Conservation (phyloP, 2,888 invertebrate species). For the Eurytoma californica region DNA sequence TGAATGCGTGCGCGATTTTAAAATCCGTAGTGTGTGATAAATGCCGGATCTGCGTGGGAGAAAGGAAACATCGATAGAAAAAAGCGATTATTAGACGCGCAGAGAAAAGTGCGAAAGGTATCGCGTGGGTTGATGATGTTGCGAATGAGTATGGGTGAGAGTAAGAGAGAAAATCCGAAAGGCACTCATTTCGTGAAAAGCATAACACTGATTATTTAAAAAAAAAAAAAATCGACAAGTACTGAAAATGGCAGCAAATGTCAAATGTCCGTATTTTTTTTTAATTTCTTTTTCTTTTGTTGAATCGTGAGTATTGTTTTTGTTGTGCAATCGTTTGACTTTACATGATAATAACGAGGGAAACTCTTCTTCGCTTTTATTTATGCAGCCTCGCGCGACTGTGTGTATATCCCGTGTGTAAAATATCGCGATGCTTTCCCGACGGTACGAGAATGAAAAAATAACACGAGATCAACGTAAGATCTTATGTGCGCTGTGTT, state of each 20-base stretch:
- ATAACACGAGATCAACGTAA: neutral
- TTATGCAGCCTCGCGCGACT: neutral
- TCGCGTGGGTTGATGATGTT: neutral
- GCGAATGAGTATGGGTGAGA: conserved; percentile 23
- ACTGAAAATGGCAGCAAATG: neutral
- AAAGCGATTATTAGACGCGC: conserved; percentile 7
- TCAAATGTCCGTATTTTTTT: conserved; percentile 8
- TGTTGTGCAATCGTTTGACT: neutral
- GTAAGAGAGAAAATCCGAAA: conserved; percentile 37
- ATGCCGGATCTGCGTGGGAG: conserved; percentile 50
- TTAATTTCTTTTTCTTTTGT: conserved; percentile 25
- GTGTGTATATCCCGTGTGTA: neutral
- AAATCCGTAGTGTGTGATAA: conserved; percentile 12
- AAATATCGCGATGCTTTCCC: neutral
- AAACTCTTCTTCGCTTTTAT: neutral
- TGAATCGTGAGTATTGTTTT: neutral
- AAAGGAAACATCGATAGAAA: conserved; percentile 4
- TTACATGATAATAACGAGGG: neutral
- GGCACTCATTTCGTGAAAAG: conserved; percentile 52
- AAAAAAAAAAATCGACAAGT: conserved; percentile 49
- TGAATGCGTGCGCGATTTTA: conserved; percentile 34
- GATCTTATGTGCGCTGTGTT: neutral
- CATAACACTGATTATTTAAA: conserved; percentile 21
- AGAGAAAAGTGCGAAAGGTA: neutral
- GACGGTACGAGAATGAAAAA: neutral